phyloP scores from a whole-genome alignment of 2,797 vertebrate genomes.

The Pseudochirops cupreus region DNA sequence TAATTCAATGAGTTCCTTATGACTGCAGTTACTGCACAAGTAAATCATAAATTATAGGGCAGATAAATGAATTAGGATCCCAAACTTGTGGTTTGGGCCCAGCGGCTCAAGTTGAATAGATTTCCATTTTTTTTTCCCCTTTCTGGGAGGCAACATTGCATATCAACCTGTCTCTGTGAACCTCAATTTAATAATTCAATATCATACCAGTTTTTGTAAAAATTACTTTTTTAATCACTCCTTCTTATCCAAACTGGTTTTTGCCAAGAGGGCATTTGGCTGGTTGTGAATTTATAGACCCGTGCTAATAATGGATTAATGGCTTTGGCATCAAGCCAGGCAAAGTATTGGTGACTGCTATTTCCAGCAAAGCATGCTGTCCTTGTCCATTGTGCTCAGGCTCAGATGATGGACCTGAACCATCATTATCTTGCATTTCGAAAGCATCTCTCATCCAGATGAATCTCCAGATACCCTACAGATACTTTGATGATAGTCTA shows the following conservation, averaged over 20 bases:
- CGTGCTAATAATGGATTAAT: neutral
- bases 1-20: constrained; percentile 67
- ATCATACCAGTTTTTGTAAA: neutral
- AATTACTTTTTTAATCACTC: neutral
- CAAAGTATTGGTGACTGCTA: fast-evolving
- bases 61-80: constrained; percentile 52
- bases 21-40: constrained; percentile 56
- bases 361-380: no score
- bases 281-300: fast-evolving
- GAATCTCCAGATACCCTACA: fast-evolving
- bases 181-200: neutral
- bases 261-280: neutral
- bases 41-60: constrained; percentile 54
- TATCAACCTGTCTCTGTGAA: neutral
- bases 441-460: neutral
- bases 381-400: neutral
- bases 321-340: neutral
- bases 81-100: constrained; percentile 58
- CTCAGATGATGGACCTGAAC: fast-evolving
- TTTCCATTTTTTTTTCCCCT: neutral
- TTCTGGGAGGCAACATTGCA: neutral
- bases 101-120: constrained; percentile 71
- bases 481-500: neutral
- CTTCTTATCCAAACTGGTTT: neutral
- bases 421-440: neutral